Evolutionary conservation across 2,797 vertebrate genomes (phyloP).

Genomic region (Cossypha heuglini): DNA sequence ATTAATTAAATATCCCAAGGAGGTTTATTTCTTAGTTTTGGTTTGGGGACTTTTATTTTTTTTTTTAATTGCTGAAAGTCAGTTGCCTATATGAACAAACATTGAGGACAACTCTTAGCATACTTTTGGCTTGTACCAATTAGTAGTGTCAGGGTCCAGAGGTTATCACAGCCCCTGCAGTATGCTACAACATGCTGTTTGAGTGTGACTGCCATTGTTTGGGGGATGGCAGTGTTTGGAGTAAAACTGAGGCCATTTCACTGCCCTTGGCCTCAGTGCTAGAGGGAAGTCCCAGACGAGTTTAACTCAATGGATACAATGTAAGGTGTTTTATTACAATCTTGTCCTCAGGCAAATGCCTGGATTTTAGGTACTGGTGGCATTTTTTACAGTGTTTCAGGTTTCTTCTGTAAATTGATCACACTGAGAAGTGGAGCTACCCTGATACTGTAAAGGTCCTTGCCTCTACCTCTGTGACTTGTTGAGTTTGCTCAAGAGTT

Average conservation of each 20-base stretch:
- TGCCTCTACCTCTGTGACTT: neutral
- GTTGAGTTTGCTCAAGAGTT: neutral
- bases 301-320: neutral
- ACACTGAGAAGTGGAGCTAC: neutral
- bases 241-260: neutral
- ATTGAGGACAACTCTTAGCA: neutral
- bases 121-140: neutral
- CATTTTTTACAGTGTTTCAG: neutral
- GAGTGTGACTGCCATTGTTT: neutral
- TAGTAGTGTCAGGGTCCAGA: neutral
- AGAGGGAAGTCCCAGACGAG: neutral
- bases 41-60: neutral
- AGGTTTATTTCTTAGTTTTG: neutral
- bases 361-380: neutral
- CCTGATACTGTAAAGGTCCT: neutral
- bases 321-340: neutral
- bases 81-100: neutral
- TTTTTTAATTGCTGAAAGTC: neutral
- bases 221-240: neutral
- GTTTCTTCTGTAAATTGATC: neutral
- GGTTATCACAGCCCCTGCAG: neutral
- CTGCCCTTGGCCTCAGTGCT: neutral
- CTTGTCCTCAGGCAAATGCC: neutral
- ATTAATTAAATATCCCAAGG: neutral
- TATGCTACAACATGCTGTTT: neutral